Evolutionary conservation across 2,113 vertebrate species (phyloP), one percentile per base, ranked within the genome.

Genomic region (Macroglossus sobrinus): DNA sequence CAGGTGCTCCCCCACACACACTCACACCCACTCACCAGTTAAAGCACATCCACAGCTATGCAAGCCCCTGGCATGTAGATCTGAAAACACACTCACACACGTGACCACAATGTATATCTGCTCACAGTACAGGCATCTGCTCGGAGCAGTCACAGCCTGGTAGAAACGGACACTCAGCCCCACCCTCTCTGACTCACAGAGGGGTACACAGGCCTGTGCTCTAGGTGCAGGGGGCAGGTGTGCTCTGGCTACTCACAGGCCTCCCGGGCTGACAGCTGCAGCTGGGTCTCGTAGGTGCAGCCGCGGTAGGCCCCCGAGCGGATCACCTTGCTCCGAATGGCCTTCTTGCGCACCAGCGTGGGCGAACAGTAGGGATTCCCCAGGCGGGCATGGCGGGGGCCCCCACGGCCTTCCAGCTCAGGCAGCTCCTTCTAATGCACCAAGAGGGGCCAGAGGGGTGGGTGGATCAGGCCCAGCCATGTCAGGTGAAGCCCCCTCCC

Each of bases 291-390:
- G 2, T 95, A 99, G 7, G 99, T 99, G 59, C 99, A 99, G 96
- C 99, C 99, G 15, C 99, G 99, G 95, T 99, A 99, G 0, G 99
- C 99, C 26, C 99, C 99, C 0, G 99, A 99, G 93, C 99, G 98
- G 95, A 99, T 98, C 24, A 97, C 99, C 97, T 99, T 99, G 97
- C 98, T 99, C 89, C 99, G 99, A 14, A 99, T 99, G 59, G 99
- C 99, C 94, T 99, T 99, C 98, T 99, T 99, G 63, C 99, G 99
- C 93, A 99, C 99, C 97, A 99, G 97, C 0, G 99, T 99, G 0
- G 99, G 99, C 1, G 99, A 99, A 91, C 99, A 99, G 63, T 98
- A 98, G 14, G 98, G 99, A 47, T 99, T 99, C 13, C 99, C 99
- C 0, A 69, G 98, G 43, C 98, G 98, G 53, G 75, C 5, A 0